Evolutionary conservation across 2,113 vertebrate species (phyloP).

Genomic region (Zapornia atra): DNA sequence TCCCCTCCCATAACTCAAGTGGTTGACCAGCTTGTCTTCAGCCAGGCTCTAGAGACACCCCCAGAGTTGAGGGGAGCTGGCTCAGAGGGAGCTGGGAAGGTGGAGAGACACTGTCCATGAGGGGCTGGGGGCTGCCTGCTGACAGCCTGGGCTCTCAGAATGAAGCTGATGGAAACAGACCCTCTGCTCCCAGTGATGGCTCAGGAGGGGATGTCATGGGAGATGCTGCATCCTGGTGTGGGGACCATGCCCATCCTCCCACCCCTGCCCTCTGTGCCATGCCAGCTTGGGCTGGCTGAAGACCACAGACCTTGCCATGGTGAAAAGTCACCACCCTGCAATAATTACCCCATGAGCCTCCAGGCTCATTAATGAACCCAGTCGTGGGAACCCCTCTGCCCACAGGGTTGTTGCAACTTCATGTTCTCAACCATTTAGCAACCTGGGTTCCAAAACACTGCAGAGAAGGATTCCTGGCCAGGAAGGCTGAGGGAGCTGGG

Average conservation of each 20-base stretch:
- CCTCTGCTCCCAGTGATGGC: neutral
- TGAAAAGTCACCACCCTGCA: neutral
- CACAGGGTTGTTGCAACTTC: neutral
- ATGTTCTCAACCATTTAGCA: neutral
- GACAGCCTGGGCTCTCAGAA: too few species aligned
- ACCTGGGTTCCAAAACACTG: neutral
- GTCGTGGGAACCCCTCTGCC: neutral
- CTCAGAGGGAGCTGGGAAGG: neutral
- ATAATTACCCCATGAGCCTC: neutral
- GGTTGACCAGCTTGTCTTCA: neutral
- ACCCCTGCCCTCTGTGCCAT: neutral
- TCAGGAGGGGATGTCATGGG: too few species aligned
- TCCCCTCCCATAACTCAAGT: neutral
- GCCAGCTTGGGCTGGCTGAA: neutral
- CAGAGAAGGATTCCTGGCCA: neutral
- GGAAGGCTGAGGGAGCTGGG: too few species aligned
- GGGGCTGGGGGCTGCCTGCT: too few species aligned
- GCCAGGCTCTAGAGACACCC: neutral
- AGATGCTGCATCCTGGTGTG: fast-evolving
- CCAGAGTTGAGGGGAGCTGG: neutral
- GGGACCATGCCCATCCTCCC: neutral
- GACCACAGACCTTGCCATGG: neutral
- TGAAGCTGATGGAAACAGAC: too few species aligned
- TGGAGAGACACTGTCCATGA: too few species aligned
- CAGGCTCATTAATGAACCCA: neutral